Percentiles rank a stretch among this genome's conserved stretches.
Conservation (phyloP, 1,140 invertebrate genomes). For the Conus ventricosus region DNA sequence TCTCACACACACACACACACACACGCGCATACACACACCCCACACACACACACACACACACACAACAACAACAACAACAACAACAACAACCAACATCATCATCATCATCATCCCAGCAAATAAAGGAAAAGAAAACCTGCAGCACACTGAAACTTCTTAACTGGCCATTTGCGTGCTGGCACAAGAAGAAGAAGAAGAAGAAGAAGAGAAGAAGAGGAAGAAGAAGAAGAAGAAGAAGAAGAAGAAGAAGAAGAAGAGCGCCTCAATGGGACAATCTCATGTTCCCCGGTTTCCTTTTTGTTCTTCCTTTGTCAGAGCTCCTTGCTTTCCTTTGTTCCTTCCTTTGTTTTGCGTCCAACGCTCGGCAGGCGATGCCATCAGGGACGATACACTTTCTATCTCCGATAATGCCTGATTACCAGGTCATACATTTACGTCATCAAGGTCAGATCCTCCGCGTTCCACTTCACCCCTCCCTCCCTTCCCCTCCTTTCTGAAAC, state of each 20-base stretch:
- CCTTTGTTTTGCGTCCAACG: neutral
- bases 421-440: neutral
- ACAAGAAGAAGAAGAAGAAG: neutral
- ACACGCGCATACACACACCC: no score
- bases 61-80: no score
- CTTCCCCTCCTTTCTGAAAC: no score
- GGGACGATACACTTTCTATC: neutral
- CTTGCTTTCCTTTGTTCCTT: neutral
- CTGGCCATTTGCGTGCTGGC: neutral
- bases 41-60: no score
- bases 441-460: neutral
- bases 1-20: no score
- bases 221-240: neutral
- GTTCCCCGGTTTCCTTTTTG: neutral
- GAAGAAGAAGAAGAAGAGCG: neutral
- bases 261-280: neutral
- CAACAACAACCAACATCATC: no score
- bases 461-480: no score
- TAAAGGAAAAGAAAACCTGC: neutral
- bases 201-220: neutral
- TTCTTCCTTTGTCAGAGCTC: neutral
- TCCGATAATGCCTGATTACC: neutral
- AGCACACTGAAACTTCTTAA: neutral
- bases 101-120: neutral
- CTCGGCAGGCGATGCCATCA: neutral